Evolutionary conservation across 2,888 invertebrate genomes (phyloP).

Genomic region (Eumerus sabulonum): DNA sequence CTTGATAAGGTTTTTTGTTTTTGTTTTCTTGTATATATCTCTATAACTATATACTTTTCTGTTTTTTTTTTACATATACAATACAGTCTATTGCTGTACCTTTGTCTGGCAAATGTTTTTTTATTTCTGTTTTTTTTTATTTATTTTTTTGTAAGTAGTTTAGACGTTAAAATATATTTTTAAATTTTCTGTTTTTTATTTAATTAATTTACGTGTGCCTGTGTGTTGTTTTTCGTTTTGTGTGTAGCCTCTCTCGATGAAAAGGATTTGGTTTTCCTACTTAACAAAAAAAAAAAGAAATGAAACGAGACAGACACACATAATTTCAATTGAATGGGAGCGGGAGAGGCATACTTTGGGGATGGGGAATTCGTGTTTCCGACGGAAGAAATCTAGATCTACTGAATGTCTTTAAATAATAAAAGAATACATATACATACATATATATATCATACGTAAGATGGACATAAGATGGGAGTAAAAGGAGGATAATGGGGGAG

Average conservation of each 20-base stretch:
- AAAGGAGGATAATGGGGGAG: too few species aligned
- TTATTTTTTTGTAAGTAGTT: constrained; percentile 40
- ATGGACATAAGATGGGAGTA: too few species aligned
- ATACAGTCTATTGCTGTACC: constrained; percentile 65
- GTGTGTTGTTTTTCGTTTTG: constrained; percentile 2
- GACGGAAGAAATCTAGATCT: constrained; percentile 65
- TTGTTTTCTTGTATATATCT: constrained; percentile 53
- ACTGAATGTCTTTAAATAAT: constrained; percentile 67
- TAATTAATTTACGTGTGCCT: constrained; percentile 59
- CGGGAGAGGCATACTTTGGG: constrained; percentile 47
- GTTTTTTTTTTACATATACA: constrained; percentile 43
- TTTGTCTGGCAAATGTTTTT: constrained; percentile 58
- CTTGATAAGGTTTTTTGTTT: constrained; percentile 45
- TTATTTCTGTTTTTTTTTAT: constrained; percentile 2
- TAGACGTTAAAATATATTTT: constrained; percentile 45
- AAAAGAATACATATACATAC: constrained; percentile 28
- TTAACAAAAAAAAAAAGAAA: too few species aligned
- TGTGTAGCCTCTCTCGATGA: constrained; percentile 41
- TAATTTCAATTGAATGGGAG: constrained; percentile 8
- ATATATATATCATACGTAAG: too few species aligned
- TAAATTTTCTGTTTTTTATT: too few species aligned
- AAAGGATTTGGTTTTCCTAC: constrained; percentile 4
- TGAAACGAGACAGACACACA: too few species aligned
- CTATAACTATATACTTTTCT: constrained; percentile 41
- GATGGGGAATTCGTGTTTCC: constrained; percentile 38